Evolutionary conservation across 2,888 invertebrate species (phyloP), one percentile per base, ranked within the genome.

Genomic region (Amorpha juglandis): DNA sequence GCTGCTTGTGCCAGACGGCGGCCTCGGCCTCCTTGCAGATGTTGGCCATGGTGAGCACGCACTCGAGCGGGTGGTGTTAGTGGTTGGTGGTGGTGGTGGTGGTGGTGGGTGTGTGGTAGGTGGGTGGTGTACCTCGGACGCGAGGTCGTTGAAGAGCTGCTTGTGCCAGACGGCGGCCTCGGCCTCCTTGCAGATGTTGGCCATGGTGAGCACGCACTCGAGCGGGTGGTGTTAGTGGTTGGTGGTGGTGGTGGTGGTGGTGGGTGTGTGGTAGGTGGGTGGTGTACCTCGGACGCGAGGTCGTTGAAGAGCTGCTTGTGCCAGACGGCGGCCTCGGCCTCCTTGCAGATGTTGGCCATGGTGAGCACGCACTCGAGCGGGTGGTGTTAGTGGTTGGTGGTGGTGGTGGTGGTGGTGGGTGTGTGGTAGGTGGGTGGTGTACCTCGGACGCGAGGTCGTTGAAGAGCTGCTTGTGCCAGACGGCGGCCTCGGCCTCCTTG

Each of bases 21-120:
- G 98, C 97, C 87, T 99, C 99, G 0, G 99, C 99, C 93, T 99
- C 99, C 91, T 97, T 97, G 89, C 98, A 98, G 78, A 99, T 98
- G 89, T 98, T 97, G 55, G 97, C 97, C 98, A 98, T 98, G 63
- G 97, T 97, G 52, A 95, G 92, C 2, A 97, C 97, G 74, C 98
- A 97, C 85, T 98, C 98, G 71, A 98, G 84, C 0, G 99, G 99
- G 88, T 98, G n/a, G n/a, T n/a, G n/a, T n/a, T n/a, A n/a, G n/a
- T n/a, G n/a, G n/a, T n/a, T n/a, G n/a, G n/a, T n/a, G n/a, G n/a
- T n/a, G n/a, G n/a, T n/a, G n/a, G n/a, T n/a, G n/a, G n/a, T n/a
- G n/a, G n/a, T n/a, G n/a, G n/a, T n/a, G n/a, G n/a, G n/a, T n/a
- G n/a, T n/a, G n/a, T n/a, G n/a, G n/a, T n/a, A n/a, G n/a, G n/a